Evolutionary conservation across 2,113 vertebrate genomes (phyloP).

Genomic region (Bos taurus): ARS-UCD2.0 NC_037338.1:3142501-3143000

Average conservation of each 20-base stretch:
- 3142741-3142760: slow-evolving; percentile 89
- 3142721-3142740: slow-evolving; percentile 89
- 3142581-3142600: neutral
- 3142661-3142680: neutral
- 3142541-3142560: neutral
- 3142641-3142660: neutral
- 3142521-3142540: neutral
- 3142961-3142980: slow-evolving; percentile 1
- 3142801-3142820: neutral
- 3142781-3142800: neutral
- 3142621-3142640: neutral
- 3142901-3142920: neutral
- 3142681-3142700: slow-evolving; percentile 89
- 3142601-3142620: neutral
- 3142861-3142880: neutral
- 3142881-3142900: neutral
- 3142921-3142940: neutral
- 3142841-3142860: neutral
- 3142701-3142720: slow-evolving; percentile 94
- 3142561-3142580: neutral
- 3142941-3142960: neutral
- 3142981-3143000: neutral
- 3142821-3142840: neutral
- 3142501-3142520: neutral
- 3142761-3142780: slow-evolving; percentile 79